Conservation (phyloP, 2,888 invertebrate genomes). For the Rhagonycha lutea region DNA sequence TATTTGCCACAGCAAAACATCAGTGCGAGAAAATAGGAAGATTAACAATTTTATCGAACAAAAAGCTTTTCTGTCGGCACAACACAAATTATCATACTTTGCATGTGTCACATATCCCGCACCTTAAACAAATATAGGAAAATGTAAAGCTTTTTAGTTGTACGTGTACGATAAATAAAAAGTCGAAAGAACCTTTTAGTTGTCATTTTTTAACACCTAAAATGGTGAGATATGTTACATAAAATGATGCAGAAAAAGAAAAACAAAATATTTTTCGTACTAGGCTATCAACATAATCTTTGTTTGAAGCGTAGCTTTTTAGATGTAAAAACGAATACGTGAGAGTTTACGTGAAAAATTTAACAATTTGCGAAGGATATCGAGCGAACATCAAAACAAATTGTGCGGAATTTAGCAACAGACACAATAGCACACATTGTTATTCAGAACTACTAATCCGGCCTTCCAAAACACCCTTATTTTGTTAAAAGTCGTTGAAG, state of each 20-base stretch:
- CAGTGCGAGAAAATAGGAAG: no score
- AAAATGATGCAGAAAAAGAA: slow-evolving; percentile 19
- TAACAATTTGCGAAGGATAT: slow-evolving; percentile 38
- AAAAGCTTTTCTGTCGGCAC: not conserved
- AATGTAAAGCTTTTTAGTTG: not conserved
- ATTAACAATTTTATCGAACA: not conserved
- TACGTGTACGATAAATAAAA: not conserved
- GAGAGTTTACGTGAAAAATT: slow-evolving; percentile 32
- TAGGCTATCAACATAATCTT: slow-evolving; percentile 24
- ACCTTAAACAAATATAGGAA: not conserved
- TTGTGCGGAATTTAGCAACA: slow-evolving; percentile 35
- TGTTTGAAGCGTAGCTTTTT: slow-evolving; percentile 22
- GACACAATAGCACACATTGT: slow-evolving; percentile 31
- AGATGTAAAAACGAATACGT: slow-evolving; percentile 28
- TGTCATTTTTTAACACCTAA: slow-evolving; percentile 17
- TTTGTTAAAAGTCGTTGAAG: slow-evolving; percentile 28
- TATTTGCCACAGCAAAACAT: no score
- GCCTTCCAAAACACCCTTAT: slow-evolving; percentile 28
- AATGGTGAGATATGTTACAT: slow-evolving; percentile 22
- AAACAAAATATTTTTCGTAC: slow-evolving; percentile 11
- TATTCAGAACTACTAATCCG: slow-evolving; percentile 31
- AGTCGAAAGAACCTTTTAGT: not conserved
- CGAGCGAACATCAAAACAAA: slow-evolving; percentile 36
- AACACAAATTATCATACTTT: not conserved
- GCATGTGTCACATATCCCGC: not conserved